Base-by-base conservation (phyloP, 2,888 invertebrate genomes). In the Cryptophagus acutangulus region DNA sequence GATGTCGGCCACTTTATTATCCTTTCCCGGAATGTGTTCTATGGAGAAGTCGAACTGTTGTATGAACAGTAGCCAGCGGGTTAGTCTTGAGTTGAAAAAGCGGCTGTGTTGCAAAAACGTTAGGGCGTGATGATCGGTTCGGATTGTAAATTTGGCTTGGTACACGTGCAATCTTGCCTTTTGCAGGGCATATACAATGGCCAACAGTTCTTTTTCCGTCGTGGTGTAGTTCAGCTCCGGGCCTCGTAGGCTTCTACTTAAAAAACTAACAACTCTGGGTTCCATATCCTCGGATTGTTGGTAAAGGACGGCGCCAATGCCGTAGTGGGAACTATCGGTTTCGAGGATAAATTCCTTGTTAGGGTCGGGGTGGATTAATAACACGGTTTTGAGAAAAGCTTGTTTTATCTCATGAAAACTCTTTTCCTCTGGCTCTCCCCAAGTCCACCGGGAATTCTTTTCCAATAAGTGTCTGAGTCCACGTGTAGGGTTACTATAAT, bases 201-300 rank as follows among this genome's bases (percentile, higher is more conserved):
- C 49, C 1, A 48, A 33, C 2, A 49, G 30, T 25, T 47, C 53
- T 17, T 50, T 48, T 31, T 52, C 49, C 1, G 48, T 50, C 2
- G 36, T 35, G 6, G 48, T 52, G 33, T 51, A 52, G 3, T 36
- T 18, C 3, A 49, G 16, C 16, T 51, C 49, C 2, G 46, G 20
- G 1, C 39, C 41, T 8, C 28, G 17, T 14, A 48, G 36, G 5
- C 17, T 15, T 20, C 43, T 24, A 16, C 50, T 50, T 3, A 38
- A 43, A 26, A 48, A 48, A 9, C 29, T 40, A 6, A 54, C 13
- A 1, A 46, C 47, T 2, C 20, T 20, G 25, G 35, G 46, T 1
- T 30, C 35, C 3, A 34, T 24, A 8, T 38, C 37, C 6, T 31
- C 4, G 30, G 9, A 5, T 15, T 5, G n/a, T 3, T 31, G 31